phyloP scores from a whole-genome alignment of 2,113 vertebrate species.

The Sylvia atricapilla region DNA sequence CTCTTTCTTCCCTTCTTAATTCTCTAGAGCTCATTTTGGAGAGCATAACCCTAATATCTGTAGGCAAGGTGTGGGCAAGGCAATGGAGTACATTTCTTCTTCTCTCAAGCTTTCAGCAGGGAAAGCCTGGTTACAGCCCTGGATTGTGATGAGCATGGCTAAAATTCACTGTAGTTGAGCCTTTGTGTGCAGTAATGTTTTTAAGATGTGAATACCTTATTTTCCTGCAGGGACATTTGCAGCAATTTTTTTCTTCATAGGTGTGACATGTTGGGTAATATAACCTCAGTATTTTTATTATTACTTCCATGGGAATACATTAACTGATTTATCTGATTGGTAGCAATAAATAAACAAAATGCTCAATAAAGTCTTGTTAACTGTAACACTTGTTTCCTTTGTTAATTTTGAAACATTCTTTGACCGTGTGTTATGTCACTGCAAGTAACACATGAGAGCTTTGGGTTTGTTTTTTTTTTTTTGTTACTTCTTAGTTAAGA shows the following conservation, averaged over 20 bases:
- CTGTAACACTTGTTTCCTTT: neutral
- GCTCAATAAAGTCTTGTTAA: neutral
- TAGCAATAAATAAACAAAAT: constrained; percentile 8
- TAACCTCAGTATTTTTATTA: neutral
- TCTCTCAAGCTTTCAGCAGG: neutral
- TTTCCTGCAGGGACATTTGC: neutral
- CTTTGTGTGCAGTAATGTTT: neutral
- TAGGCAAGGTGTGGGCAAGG: neutral
- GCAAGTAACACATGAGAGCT: neutral
- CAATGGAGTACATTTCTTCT: neutral
- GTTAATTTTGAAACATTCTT: neutral
- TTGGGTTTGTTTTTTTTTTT: neutral
- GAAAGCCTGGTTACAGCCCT: neutral
- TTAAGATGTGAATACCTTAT: neutral
- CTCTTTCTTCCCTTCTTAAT: neutral
- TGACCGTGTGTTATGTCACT: neutral
- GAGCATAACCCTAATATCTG: neutral
- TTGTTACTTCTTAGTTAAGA: neutral
- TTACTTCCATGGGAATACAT: neutral
- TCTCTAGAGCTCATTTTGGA: neutral
- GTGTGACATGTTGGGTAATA: neutral
- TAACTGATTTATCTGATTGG: neutral
- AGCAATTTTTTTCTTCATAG: neutral
- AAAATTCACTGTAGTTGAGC: neutral
- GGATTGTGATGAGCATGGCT: neutral